Evolutionary conservation across 2,113 vertebrate species (phyloP).

Genomic region (Pelecanoides urinatrix): DNA sequence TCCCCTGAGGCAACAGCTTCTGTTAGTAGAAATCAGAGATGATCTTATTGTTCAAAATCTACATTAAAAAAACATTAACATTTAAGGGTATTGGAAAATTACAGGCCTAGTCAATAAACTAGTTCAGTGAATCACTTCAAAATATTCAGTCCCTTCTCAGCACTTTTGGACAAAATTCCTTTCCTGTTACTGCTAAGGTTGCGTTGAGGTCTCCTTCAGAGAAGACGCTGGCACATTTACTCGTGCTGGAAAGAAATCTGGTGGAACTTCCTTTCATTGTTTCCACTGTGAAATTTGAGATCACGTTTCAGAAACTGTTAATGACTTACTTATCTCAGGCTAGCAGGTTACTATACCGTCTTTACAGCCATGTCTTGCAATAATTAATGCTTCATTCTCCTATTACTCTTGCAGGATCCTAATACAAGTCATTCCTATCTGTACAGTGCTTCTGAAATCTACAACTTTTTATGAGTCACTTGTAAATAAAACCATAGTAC

Average conservation of each 20-base stretch:
- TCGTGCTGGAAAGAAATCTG: background rate
- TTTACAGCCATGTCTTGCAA: background rate
- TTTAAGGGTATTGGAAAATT: background rate
- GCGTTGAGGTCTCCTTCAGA: background rate
- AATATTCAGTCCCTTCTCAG: background rate
- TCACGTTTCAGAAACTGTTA: background rate
- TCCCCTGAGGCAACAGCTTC: background rate
- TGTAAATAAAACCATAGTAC: background rate
- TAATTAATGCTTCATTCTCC: background rate
- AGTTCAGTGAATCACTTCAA: background rate
- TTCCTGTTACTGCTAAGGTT: background rate
- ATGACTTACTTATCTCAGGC: background rate
- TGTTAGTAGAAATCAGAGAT: background rate
- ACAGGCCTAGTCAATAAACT: background rate
- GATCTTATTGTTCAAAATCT: background rate
- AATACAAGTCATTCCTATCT: background rate
- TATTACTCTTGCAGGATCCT: background rate
- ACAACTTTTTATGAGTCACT: background rate
- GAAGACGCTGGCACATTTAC: background rate
- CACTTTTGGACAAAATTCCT: background rate
- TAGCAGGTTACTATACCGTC: background rate
- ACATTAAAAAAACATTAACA: background rate
- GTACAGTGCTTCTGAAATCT: background rate
- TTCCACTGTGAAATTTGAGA: background rate
- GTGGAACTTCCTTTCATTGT: background rate